Conservation (phyloP, 1,140 invertebrate genomes). For the Drosophila tristis region DNA sequence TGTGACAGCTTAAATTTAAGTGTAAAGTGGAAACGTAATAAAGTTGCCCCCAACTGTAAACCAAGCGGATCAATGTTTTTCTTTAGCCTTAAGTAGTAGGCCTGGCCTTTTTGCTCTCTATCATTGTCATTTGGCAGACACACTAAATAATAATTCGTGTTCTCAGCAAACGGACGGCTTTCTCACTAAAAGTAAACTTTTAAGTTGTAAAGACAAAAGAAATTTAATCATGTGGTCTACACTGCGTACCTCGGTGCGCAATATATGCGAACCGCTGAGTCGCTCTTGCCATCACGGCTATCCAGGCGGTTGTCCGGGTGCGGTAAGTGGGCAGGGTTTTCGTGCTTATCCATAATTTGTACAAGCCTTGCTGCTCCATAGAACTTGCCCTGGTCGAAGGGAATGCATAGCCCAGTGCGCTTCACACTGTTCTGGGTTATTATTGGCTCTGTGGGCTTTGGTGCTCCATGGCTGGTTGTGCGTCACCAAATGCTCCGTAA, state of each 20-base stretch:
- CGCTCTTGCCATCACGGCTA: conserved; percentile 37
- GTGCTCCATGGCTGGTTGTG: conserved; percentile 57
- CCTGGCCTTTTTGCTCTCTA: neutral
- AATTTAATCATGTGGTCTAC: conserved; percentile 48
- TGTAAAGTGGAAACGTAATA: conserved; percentile 75
- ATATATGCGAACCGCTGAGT: conserved; percentile 14
- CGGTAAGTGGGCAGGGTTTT: conserved; percentile 24
- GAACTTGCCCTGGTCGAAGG: conserved; percentile 60
- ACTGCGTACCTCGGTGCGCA: conserved; percentile 24
- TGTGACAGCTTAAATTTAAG: conserved; percentile 73
- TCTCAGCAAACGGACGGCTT: neutral
- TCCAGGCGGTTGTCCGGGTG: conserved; percentile 49
- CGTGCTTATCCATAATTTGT: neutral
- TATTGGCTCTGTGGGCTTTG: conserved; percentile 51
- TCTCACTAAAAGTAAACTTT: neutral
- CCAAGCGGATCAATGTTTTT: conserved; percentile 39
- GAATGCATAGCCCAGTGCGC: conserved; percentile 51
- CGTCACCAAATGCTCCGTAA: conserved; percentile 64
- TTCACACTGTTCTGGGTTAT: conserved; percentile 54
- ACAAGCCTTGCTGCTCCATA: neutral
- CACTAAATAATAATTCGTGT: neutral
- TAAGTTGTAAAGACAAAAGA: conserved; percentile 11
- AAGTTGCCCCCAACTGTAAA: conserved; percentile 60
- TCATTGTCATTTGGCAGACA: neutral
- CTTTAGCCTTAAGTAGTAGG: conserved; percentile 26